phyloP scores from a whole-genome alignment of 92 coral and sea anemone genomes.

The Palythoa grandiflora region DNA sequence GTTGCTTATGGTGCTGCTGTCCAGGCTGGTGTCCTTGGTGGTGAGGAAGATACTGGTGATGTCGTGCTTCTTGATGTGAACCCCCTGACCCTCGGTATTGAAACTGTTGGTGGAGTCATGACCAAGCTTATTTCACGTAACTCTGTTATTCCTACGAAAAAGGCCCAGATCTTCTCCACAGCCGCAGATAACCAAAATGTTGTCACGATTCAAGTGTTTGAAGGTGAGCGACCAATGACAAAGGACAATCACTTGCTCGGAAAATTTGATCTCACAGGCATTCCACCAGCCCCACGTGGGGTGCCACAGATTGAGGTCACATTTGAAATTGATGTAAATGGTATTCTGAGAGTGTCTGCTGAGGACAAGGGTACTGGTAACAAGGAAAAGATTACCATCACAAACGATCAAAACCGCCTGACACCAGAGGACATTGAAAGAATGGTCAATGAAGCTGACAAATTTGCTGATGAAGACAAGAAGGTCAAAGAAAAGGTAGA shows the following conservation, averaged over 20 bases:
- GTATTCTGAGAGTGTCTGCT: constrained; percentile 97
- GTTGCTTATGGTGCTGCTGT: constrained; percentile 99
- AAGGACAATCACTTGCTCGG: constrained; percentile 96
- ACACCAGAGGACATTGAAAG: constrained; percentile 98
- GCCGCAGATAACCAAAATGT: constrained; percentile 99
- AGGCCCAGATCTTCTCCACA: constrained; percentile 98
- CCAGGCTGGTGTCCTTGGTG: constrained; percentile 99
- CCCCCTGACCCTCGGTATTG: constrained; percentile 97
- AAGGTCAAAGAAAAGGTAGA: constrained; percentile 93
- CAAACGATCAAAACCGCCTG: constrained; percentile 97
- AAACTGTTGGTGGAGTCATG: constrained; percentile 99
- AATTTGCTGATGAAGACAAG: constrained; percentile 98
- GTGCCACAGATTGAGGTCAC: constrained; percentile 98
- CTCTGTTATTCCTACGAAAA: constrained; percentile 98
- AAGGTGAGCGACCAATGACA: constrained; percentile 99
- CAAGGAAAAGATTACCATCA: constrained; percentile 98
- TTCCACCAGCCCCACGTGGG: constrained; percentile 99
- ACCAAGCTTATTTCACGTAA: constrained; percentile 95
- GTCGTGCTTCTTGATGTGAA: constrained; percentile 97
- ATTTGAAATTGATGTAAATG: constrained; percentile 98
- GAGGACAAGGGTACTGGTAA: constrained; percentile 99
- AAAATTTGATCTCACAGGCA: constrained; percentile 95
- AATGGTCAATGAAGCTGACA: constrained; percentile 99
- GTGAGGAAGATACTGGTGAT: constrained; percentile 98
- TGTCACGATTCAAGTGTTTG: constrained; percentile 97